Evolutionary conservation across 1,140 invertebrate species (phyloP).

Genomic region (Marisa cornuarietis): DNA sequence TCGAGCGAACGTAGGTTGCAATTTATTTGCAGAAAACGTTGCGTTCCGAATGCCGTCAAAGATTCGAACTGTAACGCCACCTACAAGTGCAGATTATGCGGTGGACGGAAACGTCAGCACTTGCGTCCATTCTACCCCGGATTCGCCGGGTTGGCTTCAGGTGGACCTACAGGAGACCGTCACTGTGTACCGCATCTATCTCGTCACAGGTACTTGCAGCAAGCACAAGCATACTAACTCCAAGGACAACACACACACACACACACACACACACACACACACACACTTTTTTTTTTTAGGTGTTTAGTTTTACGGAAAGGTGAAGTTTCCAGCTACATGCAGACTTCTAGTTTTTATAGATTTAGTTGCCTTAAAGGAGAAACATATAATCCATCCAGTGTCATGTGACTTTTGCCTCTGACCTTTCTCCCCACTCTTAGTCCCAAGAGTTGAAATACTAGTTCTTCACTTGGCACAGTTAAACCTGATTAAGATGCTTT

Average conservation of each 20-base stretch:
- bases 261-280: background rate
- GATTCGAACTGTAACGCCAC: background rate
- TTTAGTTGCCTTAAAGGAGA: background rate
- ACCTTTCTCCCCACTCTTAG: too few species aligned
- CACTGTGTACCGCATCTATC: slow-evolving; percentile 2
- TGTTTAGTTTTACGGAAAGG: too few species aligned
- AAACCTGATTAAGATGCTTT: too few species aligned
- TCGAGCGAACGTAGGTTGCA: background rate
- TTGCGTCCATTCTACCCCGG: slow-evolving; percentile 15
- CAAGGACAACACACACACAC: background rate
- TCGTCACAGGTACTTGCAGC: slow-evolving; percentile 3
- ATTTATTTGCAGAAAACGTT: slow-evolving; percentile 8
- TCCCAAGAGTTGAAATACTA: too few species aligned
- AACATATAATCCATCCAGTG: background rate
- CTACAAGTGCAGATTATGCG: background rate
- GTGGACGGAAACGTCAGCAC: slow-evolving; percentile 19
- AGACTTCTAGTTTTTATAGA: background rate
- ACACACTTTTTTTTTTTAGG: too few species aligned
- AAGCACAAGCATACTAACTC: background rate
- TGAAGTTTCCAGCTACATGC: too few species aligned
- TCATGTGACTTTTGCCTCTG: too few species aligned
- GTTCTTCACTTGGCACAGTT: too few species aligned
- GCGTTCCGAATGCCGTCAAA: slow-evolving; percentile 10
- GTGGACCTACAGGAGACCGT: background rate
- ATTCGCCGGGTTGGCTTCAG: slow-evolving; percentile 7